A percentile compares a stretch with the other conserved stretches of the same genome.
Evolutionary conservation across 2,797 vertebrate species (phyloP).

Genomic region (Xenops minutus): DNA sequence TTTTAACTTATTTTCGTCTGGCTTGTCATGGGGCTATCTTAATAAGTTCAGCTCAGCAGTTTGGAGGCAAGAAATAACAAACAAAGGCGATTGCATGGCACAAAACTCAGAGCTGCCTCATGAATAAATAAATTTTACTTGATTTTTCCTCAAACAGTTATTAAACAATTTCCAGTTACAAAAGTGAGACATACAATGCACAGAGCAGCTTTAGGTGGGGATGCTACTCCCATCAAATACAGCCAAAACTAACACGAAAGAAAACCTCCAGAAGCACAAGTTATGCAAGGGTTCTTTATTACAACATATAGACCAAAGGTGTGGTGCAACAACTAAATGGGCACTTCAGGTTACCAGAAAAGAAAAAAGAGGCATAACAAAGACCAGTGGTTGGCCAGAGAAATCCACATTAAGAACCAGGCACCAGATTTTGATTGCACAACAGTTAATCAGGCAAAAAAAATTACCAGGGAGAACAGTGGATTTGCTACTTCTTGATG

Average conservation of each 20-base stretch:
- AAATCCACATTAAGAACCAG: background rate
- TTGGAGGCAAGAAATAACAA: background rate
- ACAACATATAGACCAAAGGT: background rate
- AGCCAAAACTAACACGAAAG: background rate
- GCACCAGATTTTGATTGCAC: background rate
- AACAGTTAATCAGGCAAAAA: background rate
- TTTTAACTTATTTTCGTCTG: background rate
- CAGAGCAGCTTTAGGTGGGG: background rate
- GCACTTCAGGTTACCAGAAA: background rate
- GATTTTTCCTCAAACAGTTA: background rate
- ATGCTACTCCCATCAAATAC: background rate
- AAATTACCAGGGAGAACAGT: background rate
- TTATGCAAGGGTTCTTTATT: background rate
- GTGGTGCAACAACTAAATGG: background rate
- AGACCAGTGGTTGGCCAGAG: background rate
- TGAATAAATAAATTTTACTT: background rate
- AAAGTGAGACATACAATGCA: background rate
- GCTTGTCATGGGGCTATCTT: background rate
- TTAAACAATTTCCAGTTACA: background rate
- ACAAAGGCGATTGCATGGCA: background rate
- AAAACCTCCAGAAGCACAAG: background rate
- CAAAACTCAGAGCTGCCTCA: background rate
- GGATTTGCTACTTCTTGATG: background rate
- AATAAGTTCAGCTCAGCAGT: background rate
- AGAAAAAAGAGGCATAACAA: background rate